phyloP scores from a whole-genome alignment of 2,888 invertebrate genomes.

The Beris chalybata region DNA sequence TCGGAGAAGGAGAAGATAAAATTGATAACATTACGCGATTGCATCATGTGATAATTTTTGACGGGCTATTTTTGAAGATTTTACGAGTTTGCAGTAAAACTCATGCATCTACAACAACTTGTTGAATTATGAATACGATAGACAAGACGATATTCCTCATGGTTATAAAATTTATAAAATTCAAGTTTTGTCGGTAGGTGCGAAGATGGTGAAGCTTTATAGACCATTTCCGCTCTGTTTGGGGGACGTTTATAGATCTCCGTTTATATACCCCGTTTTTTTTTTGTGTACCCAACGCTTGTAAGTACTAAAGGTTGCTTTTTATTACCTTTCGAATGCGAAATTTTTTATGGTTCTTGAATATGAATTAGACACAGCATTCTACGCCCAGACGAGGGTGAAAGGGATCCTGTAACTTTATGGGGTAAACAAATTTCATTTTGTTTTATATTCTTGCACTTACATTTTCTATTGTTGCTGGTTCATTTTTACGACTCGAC shows the following conservation, averaged over 20 bases:
- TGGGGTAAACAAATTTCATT: too few species aligned
- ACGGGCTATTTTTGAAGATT: background rate
- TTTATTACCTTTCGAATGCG: conserved; percentile 11
- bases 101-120: conserved; percentile 1
- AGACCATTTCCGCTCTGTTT: conserved; percentile 3
- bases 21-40: conserved; percentile 1
- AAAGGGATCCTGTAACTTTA: background rate
- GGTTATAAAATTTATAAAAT: conserved; percentile 5
- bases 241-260: too few species aligned
- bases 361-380: conserved; percentile 13
- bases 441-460: too few species aligned
- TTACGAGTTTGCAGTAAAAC: conserved; percentile 14
- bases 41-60: conserved; percentile 15
- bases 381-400: background rate
- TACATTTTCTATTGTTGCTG: too few species aligned
- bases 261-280: too few species aligned
- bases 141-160: background rate
- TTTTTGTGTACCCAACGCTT: background rate
- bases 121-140: conserved; percentile 14
- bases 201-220: conserved; percentile 10
- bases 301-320: background rate
- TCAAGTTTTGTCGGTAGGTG: conserved; percentile 2
- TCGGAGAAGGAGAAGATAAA: conserved; percentile 8
- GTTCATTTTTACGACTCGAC: too few species aligned
- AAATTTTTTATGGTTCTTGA: conserved; percentile 19